Percentiles rank a stretch among this genome's conserved stretches.
Conservation (phyloP, 2,797 vertebrate species). For the Rhynchonycteris naso region DNA sequence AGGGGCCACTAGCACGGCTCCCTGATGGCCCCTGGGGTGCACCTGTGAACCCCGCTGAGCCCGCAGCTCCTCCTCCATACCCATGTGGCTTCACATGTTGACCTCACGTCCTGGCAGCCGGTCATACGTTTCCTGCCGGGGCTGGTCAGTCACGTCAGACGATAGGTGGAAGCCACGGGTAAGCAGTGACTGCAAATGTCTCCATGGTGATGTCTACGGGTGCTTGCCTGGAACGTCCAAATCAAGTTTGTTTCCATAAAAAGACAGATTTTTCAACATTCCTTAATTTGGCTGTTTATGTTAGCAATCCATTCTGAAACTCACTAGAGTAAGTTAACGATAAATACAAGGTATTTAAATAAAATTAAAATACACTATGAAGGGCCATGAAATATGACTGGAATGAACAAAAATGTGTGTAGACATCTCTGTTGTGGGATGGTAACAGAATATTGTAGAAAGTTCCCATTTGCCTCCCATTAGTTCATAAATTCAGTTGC, state of each 20-base stretch:
- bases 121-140: not conserved
- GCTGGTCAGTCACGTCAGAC: not conserved
- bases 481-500: not conserved
- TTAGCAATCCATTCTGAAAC: not conserved
- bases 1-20: not conserved
- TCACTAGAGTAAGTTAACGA: not conserved
- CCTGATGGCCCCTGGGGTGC: accelerated
- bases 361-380: not conserved
- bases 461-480: not conserved
- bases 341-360: not conserved
- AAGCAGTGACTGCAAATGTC: not conserved
- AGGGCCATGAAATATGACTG: not conserved
- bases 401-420: not conserved
- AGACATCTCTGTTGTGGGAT: too few relatives aligned
- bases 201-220: not conserved
- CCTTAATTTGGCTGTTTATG: not conserved
- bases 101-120: not conserved
- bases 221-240: not conserved
- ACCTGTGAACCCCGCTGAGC: not conserved
- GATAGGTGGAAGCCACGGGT: not conserved
- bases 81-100: not conserved
- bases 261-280: not conserved
- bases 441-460: not conserved
- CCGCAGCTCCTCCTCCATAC: accelerated
- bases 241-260: not conserved